These are phyloP conservation scores for Danio rerio DNA, from an alignment of 2,113 vertebrate genomes.

Conservation along the genomic window DNA sequence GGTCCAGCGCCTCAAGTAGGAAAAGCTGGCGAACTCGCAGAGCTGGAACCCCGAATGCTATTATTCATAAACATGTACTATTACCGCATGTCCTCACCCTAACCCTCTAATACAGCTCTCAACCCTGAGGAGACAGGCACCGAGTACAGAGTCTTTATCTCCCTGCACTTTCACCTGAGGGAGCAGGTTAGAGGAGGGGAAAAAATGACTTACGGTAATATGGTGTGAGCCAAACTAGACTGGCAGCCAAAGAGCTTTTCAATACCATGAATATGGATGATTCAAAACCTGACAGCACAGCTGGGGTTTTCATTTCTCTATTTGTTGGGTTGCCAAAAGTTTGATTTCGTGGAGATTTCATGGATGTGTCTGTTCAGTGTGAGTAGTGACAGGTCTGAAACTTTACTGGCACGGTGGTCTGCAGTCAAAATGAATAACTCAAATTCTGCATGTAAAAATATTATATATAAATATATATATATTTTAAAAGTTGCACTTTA, in stretches of 20 bases:
- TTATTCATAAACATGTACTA: slow-evolving; percentile 68
- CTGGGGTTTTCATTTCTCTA: slow-evolving; percentile 39
- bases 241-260: slow-evolving; percentile 51
- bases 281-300: slow-evolving; percentile 48
- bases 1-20: slow-evolving; percentile 67
- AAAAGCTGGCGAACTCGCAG: slow-evolving; percentile 66
- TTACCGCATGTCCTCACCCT: slow-evolving; percentile 57
- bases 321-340: slow-evolving; percentile 21
- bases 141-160: slow-evolving; percentile 65
- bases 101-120: slow-evolving; percentile 52
- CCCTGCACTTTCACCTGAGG: slow-evolving; percentile 55
- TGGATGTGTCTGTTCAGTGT: slow-evolving; percentile 12
- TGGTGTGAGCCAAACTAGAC: slow-evolving; percentile 47
- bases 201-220: slow-evolving; percentile 29
- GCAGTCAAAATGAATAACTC: slow-evolving; percentile 15
- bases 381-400: slow-evolving; percentile 35
- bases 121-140: slow-evolving; percentile 54
- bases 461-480: neutral
- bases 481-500: neutral
- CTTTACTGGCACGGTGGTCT: neutral
- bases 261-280: slow-evolving; percentile 45
- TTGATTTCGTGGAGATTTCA: slow-evolving; percentile 18
- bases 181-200: slow-evolving; percentile 32
- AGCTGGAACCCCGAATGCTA: slow-evolving; percentile 63
- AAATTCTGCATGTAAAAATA: neutral